Percentiles rank a stretch among this genome's conserved stretches.
phyloP scores from a whole-genome alignment of 1,140 invertebrate species.

The Zaprionus ghesquierei region DNA sequence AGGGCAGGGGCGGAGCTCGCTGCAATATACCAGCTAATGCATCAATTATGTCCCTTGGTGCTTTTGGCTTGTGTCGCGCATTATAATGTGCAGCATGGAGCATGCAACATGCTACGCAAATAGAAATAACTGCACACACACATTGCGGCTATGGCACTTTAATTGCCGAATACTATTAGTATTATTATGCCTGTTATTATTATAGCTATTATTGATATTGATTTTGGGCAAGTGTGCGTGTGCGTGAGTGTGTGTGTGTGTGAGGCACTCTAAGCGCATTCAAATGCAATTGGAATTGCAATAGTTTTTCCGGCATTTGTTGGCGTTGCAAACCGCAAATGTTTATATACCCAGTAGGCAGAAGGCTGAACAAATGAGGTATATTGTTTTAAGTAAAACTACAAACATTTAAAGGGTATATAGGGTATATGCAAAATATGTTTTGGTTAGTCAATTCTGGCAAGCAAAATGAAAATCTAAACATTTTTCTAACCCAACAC shows the following conservation, averaged over 20 bases:
- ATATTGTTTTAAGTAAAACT: background rate
- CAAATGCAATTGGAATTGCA: conserved; percentile 18
- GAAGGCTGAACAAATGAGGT: background rate
- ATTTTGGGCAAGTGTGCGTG: conserved; percentile 12
- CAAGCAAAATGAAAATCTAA: too few relatives aligned
- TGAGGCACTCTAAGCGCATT: conserved; percentile 26
- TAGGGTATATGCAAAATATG: too few relatives aligned
- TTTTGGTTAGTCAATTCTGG: too few relatives aligned
- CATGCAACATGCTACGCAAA: conserved; percentile 33
- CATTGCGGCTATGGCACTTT: conserved; percentile 62
- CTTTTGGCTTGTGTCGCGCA: conserved; percentile 21
- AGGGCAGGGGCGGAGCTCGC: background rate
- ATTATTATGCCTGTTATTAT: conserved; percentile 17
- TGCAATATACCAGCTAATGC: conserved; percentile 62
- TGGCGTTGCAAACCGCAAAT: conserved; percentile 10
- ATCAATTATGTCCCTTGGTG: conserved; percentile 65
- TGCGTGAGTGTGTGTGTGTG: background rate
- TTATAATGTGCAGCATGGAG: conserved; percentile 54
- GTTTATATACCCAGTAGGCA: background rate
- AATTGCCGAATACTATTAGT: conserved; percentile 55
- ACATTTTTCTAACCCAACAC: background rate
- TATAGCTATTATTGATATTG: conserved; percentile 35
- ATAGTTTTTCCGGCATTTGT: conserved; percentile 5
- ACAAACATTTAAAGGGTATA: background rate
- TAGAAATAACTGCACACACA: conserved; percentile 21